phyloP scores from a whole-genome alignment of 1,140 invertebrate species.

The Homarus americanus region DNA sequence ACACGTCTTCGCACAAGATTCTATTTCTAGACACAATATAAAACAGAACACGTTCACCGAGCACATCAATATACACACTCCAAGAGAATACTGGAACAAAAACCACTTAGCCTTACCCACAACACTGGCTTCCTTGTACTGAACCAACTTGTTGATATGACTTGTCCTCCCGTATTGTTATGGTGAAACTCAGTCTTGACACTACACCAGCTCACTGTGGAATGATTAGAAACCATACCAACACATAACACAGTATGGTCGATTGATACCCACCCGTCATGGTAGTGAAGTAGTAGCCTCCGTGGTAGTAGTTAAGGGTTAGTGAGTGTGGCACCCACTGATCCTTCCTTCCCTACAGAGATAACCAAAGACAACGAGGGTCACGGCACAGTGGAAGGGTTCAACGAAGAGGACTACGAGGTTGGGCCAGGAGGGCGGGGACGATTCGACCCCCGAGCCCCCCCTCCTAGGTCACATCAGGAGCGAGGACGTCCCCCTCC shows the following conservation, averaged over 20 bases:
- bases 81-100: too few species aligned
- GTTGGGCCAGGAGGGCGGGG: constrained; percentile 76
- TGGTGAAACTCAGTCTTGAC: neutral
- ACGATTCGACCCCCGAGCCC: constrained; percentile 78
- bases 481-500: constrained; percentile 76
- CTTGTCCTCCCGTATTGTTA: neutral
- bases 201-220: neutral
- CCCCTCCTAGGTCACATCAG: constrained; percentile 79
- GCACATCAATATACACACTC: too few species aligned
- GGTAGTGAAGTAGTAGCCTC: neutral
- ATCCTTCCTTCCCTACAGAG: constrained; percentile 81
- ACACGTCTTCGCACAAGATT: too few species aligned
- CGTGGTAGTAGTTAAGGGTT: neutral
- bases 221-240: neutral
- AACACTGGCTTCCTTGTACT: too few species aligned
- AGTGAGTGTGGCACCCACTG: neutral
- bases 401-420: constrained; percentile 78
- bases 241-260: neutral
- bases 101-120: too few species aligned
- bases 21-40: too few species aligned
- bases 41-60: too few species aligned
- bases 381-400: constrained; percentile 76
- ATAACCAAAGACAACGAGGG: constrained; percentile 90
- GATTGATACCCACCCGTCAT: neutral
- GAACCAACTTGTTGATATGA: too few species aligned